Conservation (phyloP, 2,797 vertebrate genomes). For the Balearica regulorum region DNA sequence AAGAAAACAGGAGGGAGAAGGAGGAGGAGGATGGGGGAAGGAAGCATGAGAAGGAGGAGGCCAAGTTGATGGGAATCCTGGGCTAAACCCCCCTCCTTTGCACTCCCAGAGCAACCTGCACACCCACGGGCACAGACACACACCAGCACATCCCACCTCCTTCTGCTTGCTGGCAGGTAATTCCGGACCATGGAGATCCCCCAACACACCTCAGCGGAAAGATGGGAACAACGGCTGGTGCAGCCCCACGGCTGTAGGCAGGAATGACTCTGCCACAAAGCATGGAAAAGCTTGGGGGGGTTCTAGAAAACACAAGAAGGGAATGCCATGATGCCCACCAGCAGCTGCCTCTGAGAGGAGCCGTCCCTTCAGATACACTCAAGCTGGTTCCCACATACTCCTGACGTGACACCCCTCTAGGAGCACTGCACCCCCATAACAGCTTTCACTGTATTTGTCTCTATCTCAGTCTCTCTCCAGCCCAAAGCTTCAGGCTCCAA, state of each 20-base stretch:
- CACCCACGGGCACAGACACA: background rate
- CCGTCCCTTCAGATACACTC: background rate
- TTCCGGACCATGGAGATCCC: background rate
- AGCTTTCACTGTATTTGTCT: background rate
- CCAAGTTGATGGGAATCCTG: background rate
- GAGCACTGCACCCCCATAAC: background rate
- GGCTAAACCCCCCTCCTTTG: background rate
- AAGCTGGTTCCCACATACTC: background rate
- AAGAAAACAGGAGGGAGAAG: slow-evolving; percentile 3
- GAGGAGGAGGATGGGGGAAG: background rate
- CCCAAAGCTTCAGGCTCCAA: background rate
- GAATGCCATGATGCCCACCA: accelerated
- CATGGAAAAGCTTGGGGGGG: background rate
- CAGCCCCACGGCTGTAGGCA: background rate
- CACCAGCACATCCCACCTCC: background rate
- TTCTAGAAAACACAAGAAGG: background rate
- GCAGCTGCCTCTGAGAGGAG: background rate
- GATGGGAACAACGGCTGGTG: background rate
- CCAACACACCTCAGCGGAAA: background rate
- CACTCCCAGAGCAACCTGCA: background rate
- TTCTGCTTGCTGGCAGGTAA: background rate
- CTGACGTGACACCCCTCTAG: background rate
- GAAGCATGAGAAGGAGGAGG: background rate
- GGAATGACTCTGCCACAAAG: background rate
- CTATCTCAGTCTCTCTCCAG: background rate